A percentile compares a stretch with the other conserved stretches of the same genome.
Evolutionary conservation across 1,140 invertebrate genomes (phyloP).

Genomic region (Ceratitis capitata): DNA sequence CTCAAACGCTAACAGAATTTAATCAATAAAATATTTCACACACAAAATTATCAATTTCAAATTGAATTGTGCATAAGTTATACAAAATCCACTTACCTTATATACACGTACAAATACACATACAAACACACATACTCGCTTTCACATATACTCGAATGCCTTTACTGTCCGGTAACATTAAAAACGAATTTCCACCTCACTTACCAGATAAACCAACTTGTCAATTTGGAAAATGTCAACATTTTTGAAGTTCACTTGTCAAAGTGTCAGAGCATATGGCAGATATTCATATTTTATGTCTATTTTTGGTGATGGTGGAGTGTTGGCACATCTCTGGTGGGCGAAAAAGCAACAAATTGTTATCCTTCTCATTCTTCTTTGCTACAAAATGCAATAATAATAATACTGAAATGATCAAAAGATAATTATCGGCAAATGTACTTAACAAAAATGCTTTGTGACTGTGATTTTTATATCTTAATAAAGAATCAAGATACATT

Average conservation of each 20-base stretch:
- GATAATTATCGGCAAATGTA: too few relatives aligned
- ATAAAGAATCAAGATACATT: too few relatives aligned
- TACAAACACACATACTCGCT: too few relatives aligned
- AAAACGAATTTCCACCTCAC: background rate
- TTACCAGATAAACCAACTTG: background rate
- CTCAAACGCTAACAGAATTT: background rate
- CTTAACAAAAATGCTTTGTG: too few relatives aligned
- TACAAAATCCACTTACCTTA: background rate
- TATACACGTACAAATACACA: background rate
- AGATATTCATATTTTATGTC: slow-evolving; percentile 7
- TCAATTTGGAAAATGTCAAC: slow-evolving; percentile 12
- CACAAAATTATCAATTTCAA: background rate
- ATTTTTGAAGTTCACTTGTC: background rate
- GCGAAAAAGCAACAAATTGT: background rate
- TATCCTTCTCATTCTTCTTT: too few relatives aligned
- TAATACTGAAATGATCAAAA: too few relatives aligned
- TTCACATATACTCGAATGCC: too few relatives aligned
- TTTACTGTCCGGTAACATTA: background rate
- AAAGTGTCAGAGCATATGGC: background rate
- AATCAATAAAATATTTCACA: background rate
- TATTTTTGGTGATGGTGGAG: background rate
- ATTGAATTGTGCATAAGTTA: background rate
- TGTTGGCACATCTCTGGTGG: background rate
- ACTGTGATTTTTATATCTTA: too few relatives aligned
- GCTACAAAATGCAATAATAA: too few relatives aligned